Evolutionary conservation across 2,888 invertebrate species (phyloP), one percentile per base, ranked within the genome.

Genomic region (Anoncus sp.): DNA sequence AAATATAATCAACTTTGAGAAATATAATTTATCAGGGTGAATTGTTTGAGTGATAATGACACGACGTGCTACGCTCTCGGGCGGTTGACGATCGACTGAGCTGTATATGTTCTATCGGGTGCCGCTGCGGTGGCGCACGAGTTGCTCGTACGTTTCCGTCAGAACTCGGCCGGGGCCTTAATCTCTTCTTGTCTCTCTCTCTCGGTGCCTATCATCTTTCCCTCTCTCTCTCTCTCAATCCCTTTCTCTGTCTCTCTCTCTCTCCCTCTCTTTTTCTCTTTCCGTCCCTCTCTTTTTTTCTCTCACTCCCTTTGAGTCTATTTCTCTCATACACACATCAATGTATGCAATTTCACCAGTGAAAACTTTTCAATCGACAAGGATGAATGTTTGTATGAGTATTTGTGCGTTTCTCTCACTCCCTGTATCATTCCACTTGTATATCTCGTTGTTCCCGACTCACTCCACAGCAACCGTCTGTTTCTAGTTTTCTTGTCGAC

Each of bases 111-210:
- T 88, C 82, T 60, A 67, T 70, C 69, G 79, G 73, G 84, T 81
- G 81, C 87, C 88, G 86, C 77, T 72, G 82, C 87, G 90, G 83
- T 87, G 89, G 90, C 90, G 87, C 87, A 85, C 77, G 78, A 51
- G 73, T 74, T 75, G 66, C 85, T 83, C 81, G 78, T 66, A 47
- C 59, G 66, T 72, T 60, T 74, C 79, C 83, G 80, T 70, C 24
- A 27, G 18, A 49, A 31, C 71, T 81, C 84, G 77, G 67, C 75
- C 73, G 66, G n/a, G 67, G 55, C 67, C 66, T 59, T 76, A 66
- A 59, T 9, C 63, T 77, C 40, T 63, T 45, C 38, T 60, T 71
- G 66, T 45, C 57, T 35, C 74, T 14, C 40, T 20, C 47, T 31
- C 63, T 24, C n/a, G n/a, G n/a, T n/a, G n/a, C n/a, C n/a, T n/a